These are phyloP conservation scores for Drosophila takahashii DNA, from an alignment of 1,140 invertebrate species.

Conservation along the genomic window DNA sequence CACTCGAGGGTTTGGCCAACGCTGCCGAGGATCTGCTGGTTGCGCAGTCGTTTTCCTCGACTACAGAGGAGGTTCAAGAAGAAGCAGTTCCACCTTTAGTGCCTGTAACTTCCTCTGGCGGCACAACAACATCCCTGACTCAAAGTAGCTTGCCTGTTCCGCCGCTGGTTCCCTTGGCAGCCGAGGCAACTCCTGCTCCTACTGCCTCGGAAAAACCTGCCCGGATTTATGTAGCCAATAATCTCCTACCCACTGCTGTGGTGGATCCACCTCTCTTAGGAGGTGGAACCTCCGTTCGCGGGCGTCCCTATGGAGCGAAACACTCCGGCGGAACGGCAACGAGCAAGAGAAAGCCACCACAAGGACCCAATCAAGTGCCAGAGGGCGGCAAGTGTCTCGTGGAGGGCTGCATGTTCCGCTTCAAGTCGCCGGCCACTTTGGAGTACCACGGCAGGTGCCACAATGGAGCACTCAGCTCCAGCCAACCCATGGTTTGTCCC, in stretches of 20 bases:
- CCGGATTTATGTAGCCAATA: conserved; percentile 83
- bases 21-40: conserved; percentile 59
- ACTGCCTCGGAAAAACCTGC: conserved; percentile 58
- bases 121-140: not conserved
- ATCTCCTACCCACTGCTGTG: conserved; percentile 62
- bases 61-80: not conserved
- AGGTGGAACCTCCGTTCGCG: conserved; percentile 71
- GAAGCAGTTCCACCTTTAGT: conserved; percentile 55
- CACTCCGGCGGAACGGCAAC: conserved; percentile 46
- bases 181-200: no score
- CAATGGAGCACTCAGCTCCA: conserved; percentile 71
- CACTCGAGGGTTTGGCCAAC: conserved; percentile 28
- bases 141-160: conserved; percentile 50
- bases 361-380: conserved; percentile 17
- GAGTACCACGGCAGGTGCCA: conserved; percentile 88
- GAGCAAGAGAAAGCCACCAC: conserved; percentile 32
- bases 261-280: conserved; percentile 44
- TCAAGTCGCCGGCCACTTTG: conserved; percentile 84
- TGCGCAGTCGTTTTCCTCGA: conserved; percentile 48
- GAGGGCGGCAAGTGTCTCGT: conserved; percentile 70
- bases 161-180: conserved; percentile 55
- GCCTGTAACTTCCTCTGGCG: conserved; percentile 43
- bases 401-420: conserved; percentile 79
- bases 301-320: conserved; percentile 79
- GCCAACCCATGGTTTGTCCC: conserved; percentile 87